phyloP scores from a whole-genome alignment of 2,797 vertebrate species.

The Labeo calbasu region DNA sequence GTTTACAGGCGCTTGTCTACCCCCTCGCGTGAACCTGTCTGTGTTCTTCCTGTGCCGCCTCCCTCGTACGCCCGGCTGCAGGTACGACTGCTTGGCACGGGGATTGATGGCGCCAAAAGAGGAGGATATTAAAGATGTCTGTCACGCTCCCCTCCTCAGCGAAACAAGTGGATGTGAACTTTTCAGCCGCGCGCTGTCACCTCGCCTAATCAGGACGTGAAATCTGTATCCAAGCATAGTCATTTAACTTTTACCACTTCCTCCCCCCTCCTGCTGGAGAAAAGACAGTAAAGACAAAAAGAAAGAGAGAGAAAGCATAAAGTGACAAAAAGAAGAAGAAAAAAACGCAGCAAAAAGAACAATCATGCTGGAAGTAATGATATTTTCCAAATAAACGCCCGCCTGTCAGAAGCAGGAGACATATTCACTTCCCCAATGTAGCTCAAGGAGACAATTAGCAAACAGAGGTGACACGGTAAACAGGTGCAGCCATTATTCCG shows the following conservation, averaged over 20 bases:
- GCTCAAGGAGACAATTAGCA: conserved; percentile 99
- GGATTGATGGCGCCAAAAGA: conserved; percentile 75
- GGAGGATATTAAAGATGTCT: conserved; percentile 87
- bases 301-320: conserved; percentile 47
- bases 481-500: conserved; percentile 99
- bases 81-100: conserved; percentile 75
- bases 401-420: conserved; percentile 91
- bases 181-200: conserved; percentile 83
- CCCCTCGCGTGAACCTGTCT: conserved; percentile 78
- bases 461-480: conserved; percentile 99
- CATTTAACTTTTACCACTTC: conserved; percentile 81
- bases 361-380: conserved; percentile 92
- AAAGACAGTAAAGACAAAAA: conserved; percentile 52
- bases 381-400: conserved; percentile 93
- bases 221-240: conserved; percentile 90
- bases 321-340: conserved; percentile 59
- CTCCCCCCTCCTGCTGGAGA: conserved; percentile 32
- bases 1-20: conserved; percentile 78
- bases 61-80: conserved; percentile 71
- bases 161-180: conserved; percentile 88
- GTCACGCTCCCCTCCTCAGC: conserved; percentile 78
- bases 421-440: conserved; percentile 91
- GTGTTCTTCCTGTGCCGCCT: conserved; percentile 72
- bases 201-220: conserved; percentile 89
- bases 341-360: conserved; percentile 84